Evolutionary conservation across 2,113 vertebrate species (phyloP), one percentile per base, ranked within the genome.

Genomic region (Gymnogyps californianus): DNA sequence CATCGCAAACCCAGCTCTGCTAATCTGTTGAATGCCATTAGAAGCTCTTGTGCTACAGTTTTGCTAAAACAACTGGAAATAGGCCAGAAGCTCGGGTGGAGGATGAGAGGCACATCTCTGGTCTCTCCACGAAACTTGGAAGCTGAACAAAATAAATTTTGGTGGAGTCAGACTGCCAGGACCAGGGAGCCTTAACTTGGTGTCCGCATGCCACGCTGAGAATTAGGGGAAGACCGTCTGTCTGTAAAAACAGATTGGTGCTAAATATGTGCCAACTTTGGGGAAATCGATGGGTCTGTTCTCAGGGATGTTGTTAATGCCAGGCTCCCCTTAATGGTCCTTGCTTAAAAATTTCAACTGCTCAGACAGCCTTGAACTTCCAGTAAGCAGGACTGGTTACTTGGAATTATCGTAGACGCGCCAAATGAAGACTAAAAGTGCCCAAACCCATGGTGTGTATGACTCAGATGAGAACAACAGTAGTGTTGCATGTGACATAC

Each of bases 401-500:
- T 65, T 88, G 76, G 42, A 80, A 42, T 61, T 64, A 34, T 36
- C 2, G 0, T 32, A 15, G 19, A 2, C 47, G 64, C 1, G 0
- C 38, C 83, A 71, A 75, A 42, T 0, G 8, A 78, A 52, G 72
- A 3, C 69, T 16, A 5, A 5, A 74, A 74, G 72, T 42, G 69
- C 87, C 93, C 38, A 36, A 78, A 46, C 47, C 31, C 96, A 42
- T 51, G 74, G 92, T 21, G 94, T 13, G 74, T 34, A 5, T 94
- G 92, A 94, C 69, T 95, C 94, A 84, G 90, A 87, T 16, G 64
- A 76, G 34, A 89, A 5, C 89, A 87, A 54, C 82, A 55, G 65
- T 46, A 59, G 55, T 5, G 0, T 67, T 82, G 20, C 52, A 0
- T 71, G 47, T 87, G 94, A 87, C 87, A 67, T 69, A 34, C 84